Evolutionary conservation across 2,113 vertebrate species (phyloP).

Genomic region (Hypomesus transpacificus): DNA sequence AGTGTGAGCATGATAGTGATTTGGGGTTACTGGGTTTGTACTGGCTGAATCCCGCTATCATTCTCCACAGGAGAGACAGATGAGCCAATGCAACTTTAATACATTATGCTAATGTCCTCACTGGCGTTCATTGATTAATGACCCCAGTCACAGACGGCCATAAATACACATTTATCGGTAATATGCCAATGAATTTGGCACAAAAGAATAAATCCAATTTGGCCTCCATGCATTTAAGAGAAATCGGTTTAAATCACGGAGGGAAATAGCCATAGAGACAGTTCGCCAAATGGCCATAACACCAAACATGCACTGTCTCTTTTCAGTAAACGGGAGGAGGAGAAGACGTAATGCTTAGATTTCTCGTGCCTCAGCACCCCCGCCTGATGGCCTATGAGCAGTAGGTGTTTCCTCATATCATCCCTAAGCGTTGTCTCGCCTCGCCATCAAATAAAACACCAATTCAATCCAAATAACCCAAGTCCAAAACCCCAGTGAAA

Average conservation of each 20-base stretch:
- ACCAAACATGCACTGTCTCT: slow-evolving; percentile 41
- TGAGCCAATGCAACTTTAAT: slow-evolving; percentile 4
- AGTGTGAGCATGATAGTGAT: slow-evolving; percentile 17
- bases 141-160: background rate
- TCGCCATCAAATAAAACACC: background rate
- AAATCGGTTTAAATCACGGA: too few species aligned
- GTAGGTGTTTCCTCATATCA: slow-evolving; percentile 43
- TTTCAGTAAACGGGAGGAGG: slow-evolving; percentile 24
- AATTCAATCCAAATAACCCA: background rate
- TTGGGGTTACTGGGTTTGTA: slow-evolving; percentile 30
- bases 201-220: background rate
- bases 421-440: slow-evolving; percentile 23
- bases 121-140: slow-evolving; percentile 9
- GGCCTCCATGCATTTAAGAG: too few species aligned
- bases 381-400: slow-evolving; percentile 59
- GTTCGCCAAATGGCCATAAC: too few species aligned
- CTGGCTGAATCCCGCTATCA: background rate
- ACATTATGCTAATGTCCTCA: background rate
- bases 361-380: slow-evolving; percentile 63
- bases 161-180: background rate
- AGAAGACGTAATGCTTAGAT: slow-evolving; percentile 16
- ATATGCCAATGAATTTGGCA: background rate
- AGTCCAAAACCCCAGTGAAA: background rate
- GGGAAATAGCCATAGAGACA: too few species aligned
- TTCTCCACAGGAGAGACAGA: background rate